Evolutionary conservation across 2,113 vertebrate species (phyloP), one percentile per base, ranked within the genome.

Genomic region (Hucho hucho): DNA sequence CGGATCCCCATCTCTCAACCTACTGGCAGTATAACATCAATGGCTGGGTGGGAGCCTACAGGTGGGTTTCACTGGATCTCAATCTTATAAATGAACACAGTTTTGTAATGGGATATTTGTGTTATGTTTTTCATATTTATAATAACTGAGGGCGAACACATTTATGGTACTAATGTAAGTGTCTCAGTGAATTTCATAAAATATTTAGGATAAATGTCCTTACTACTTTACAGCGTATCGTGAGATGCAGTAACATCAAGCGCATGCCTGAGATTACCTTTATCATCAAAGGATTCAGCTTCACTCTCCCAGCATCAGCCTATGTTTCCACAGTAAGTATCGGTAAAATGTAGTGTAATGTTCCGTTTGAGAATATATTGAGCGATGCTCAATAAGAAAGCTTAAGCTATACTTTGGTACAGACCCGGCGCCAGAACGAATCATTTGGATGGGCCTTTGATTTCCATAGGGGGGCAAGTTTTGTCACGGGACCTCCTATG

Each of bases 11-110:
- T 92, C 3, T 78, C 86, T n/a, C 20, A 22, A 0, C 71, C 87
- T 32, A 9, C 73, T 92, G 92, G 90, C 84, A 91, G 81, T 90
- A 93, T 79, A 73, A 73, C 69, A 79, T 84, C 46, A 79, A 81
- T 0, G 66, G 73, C 11, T 76, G 75, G 66, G 65, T 83, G 28
- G 80, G 76, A 64, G 75, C 73, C 63, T 20, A 29, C 37, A 64
- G 68, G 37, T 7, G 7, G 7, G 37, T 43, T 43, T 43, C 37
- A 43, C 37, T 11, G 2, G 37, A 43, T 43, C 53, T 20, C 53
- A 56, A 56, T 56, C 53, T 20, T 18, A 14, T 32, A 32, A 32
- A 32, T 20, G 16, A 56, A 14, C 16, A 20, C 3, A 56, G 16
- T 18, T 6, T 14, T 56, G 53, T 18, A 4, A 22, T 64, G 56